Percentiles rank a stretch among this genome's conserved stretches.
Evolutionary conservation across 2,888 invertebrate genomes (phyloP).

Genomic region (Metalampra italica): DNA sequence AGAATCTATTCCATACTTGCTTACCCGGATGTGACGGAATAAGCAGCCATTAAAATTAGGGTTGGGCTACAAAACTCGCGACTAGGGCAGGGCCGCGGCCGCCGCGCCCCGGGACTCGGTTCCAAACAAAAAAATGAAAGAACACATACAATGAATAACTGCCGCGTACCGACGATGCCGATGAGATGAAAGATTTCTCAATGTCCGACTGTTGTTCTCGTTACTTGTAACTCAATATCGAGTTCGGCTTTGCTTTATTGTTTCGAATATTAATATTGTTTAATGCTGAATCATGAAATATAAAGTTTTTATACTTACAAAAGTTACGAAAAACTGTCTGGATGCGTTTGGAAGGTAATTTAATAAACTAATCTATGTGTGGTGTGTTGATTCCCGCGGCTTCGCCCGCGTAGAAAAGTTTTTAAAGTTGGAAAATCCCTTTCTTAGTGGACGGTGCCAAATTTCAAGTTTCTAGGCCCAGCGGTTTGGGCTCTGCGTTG

Average conservation of each 20-base stretch:
- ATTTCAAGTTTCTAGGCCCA: too few relatives aligned
- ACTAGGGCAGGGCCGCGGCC: constrained; percentile 68
- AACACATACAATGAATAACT: constrained; percentile 62
- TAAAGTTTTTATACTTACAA: background rate
- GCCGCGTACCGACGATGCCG: constrained; percentile 59
- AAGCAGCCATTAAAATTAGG: constrained; percentile 79
- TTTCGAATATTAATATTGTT: constrained; percentile 18
- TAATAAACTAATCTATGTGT: too few relatives aligned
- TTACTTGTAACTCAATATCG: constrained; percentile 68
- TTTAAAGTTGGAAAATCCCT: too few relatives aligned
- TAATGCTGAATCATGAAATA: background rate
- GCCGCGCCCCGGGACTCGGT: constrained; percentile 54
- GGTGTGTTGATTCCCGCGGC: too few relatives aligned
- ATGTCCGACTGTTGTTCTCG: constrained; percentile 64
- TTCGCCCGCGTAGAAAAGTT: too few relatives aligned
- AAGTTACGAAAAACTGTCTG: too few relatives aligned
- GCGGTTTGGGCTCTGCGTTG: too few relatives aligned
- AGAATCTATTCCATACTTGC: constrained; percentile 53
- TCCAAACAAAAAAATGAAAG: constrained; percentile 51
- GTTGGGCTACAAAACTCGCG: constrained; percentile 69
- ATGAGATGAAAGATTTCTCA: constrained; percentile 73
- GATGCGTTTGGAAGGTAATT: background rate
- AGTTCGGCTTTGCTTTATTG: constrained; percentile 39
- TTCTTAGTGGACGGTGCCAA: too few relatives aligned
- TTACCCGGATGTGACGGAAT: constrained; percentile 65